Evolutionary conservation across 1,140 invertebrate genomes (phyloP), one percentile per base, ranked within the genome.

Genomic region (Tetraneura akinire): DNA sequence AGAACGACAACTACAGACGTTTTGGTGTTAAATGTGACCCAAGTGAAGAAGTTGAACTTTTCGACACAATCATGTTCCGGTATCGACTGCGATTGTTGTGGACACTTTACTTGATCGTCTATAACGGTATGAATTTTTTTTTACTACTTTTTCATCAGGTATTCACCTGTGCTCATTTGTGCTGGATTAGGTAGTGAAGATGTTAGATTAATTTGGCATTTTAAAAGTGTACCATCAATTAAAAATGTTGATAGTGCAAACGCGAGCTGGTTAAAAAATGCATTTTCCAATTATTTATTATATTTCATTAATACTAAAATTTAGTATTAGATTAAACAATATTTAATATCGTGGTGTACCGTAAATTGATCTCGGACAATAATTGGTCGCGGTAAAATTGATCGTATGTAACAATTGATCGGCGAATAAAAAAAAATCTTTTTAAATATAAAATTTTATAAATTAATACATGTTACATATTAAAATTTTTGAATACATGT

Each of bases 31-130:
- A 47, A 68, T 68, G 66, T 68, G 66, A 68, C 18, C 21, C 11
- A 11, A n/a, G 3, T 11, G 37, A 14, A 66, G 26, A n/a, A 42
- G 21, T 47, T n/a, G 5, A 21, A 13, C n/a, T 16, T 45, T 13
- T n/a, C 37, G 42, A 68, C 42, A 3, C 21, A 23, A 26, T 60
- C 55, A 78, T 78, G 55, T 47, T 45, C 6, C 53, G 55, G 37
- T 57, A 55, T 32, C 51, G 53, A 62, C 21, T 60, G 21, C 74
- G 26, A 78, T 55, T 78, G 74, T 23, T 78, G 37, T 42, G 74
- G 74, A 78, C 55, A 29, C 55, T 78, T n/a, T 78, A 78, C 21
- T 16, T 78, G n/a, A 26, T 78, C 37, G 55, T 78, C 37, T 60
- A 62, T 47, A 78, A 78, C 16, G 74, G 74, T 78, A 47, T 62